Conservation (phyloP, 2,113 vertebrate species). For the Ahaetulla prasina region DNA sequence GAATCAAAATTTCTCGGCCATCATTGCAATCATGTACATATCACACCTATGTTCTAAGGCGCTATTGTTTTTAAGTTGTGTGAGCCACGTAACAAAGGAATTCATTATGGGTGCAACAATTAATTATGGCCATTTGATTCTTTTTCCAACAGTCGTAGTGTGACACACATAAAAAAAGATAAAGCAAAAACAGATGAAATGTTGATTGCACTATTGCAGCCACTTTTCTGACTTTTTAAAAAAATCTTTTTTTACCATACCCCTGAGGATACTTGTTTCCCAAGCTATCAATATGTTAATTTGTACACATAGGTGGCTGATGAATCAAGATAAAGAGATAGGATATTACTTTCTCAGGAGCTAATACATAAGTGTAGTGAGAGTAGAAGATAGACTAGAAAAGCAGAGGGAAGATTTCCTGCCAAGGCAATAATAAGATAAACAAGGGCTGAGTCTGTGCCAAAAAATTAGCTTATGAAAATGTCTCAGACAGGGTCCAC, state of each 20-base stretch:
- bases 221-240: not conserved
- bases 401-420: not conserved
- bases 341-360: not conserved
- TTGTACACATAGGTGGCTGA: not conserved
- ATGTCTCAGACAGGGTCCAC: not conserved
- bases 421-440: not conserved
- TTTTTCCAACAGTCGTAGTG: not conserved
- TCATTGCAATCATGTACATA: not conserved
- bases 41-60: not conserved
- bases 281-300: not conserved
- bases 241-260: not conserved
- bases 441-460: not conserved
- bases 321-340: not conserved
- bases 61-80: not conserved
- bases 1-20: not conserved
- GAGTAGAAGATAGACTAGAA: not conserved
- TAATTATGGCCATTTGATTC: not conserved
- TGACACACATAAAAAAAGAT: not conserved
- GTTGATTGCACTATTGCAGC: not conserved
- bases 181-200: not conserved
- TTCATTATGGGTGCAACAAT: constrained; percentile 27
- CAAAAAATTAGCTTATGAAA: not conserved
- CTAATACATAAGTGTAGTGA: not conserved
- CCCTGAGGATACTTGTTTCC: not conserved
- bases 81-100: not conserved